These are phyloP conservation scores for Aurelia sp. DNA, from an alignment of 30 jellyfish, hydroid and myxozoan species.

Conservation along the genomic window DNA sequence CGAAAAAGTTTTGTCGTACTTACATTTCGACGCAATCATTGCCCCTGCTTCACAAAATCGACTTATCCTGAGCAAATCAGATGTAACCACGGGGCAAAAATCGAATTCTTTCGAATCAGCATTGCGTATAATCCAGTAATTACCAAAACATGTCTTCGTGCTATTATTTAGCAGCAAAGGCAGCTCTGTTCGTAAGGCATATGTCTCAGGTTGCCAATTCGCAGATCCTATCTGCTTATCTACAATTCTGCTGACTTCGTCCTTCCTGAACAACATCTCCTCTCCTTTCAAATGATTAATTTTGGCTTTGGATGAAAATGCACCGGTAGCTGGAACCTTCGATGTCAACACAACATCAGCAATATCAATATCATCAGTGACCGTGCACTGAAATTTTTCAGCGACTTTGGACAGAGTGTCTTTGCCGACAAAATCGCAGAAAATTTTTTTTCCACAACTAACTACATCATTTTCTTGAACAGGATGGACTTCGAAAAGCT, in stretches of 20 bases:
- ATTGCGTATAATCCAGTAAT: conserved; percentile 64
- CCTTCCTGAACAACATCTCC: conserved; percentile 18
- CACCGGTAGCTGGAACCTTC: background rate
- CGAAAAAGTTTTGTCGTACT: conserved; percentile 11
- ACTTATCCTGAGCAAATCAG: conserved; percentile 54
- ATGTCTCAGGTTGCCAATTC: conserved; percentile 20
- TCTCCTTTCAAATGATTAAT: conserved; percentile 46
- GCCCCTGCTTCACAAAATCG: conserved; percentile 79
- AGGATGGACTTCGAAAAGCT: background rate
- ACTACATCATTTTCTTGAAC: background rate
- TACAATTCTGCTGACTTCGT: background rate
- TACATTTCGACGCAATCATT: conserved; percentile 78
- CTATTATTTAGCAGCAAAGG: background rate
- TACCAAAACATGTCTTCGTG: background rate
- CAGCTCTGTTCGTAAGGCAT: conserved; percentile 45
- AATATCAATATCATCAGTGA: background rate
- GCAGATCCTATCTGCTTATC: background rate
- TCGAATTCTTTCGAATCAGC: conserved; percentile 31
- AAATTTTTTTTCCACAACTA: background rate
- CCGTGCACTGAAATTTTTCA: conserved; percentile 16
- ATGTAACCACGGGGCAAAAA: conserved; percentile 52
- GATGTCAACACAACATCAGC: conserved; percentile 36
- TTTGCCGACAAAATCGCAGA: conserved; percentile 22
- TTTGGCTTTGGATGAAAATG: background rate
- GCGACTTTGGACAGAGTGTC: conserved; percentile 1